Percentiles rank a stretch among this genome's conserved stretches.
Conservation (phyloP, 2,113 vertebrate genomes). For the human (Homo sapiens) region DNA sequence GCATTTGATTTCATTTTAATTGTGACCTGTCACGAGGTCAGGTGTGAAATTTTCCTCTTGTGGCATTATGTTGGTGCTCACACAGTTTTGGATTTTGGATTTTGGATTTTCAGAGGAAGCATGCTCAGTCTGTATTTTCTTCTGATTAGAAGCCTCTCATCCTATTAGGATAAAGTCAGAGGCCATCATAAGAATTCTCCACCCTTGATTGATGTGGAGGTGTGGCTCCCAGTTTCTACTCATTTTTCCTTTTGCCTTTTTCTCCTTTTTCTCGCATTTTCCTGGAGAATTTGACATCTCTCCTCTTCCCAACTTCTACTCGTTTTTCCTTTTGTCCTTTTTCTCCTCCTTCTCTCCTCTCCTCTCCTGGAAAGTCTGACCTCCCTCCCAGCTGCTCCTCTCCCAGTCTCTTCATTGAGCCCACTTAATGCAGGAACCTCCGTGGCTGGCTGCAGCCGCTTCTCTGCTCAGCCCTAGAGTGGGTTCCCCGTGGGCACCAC, state of each 20-base stretch:
- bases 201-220: not conserved
- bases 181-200: fast-evolving
- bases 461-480: too few relatives aligned
- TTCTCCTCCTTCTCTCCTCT: not conserved
- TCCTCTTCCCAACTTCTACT: too few relatives aligned
- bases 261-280: not conserved
- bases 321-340: not conserved
- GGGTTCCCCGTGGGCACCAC: too few relatives aligned
- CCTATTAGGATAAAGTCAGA: not conserved
- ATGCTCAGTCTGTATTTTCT: not conserved
- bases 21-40: not conserved
- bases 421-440: not conserved
- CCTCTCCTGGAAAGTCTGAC: not conserved
- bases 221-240: not conserved
- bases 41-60: not conserved
- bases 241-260: not conserved
- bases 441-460: too few relatives aligned
- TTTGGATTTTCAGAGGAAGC: not conserved
- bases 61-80: not conserved
- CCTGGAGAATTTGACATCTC: not conserved
- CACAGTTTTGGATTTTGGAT: not conserved
- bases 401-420: too few relatives aligned
- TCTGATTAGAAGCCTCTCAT: too few relatives aligned
- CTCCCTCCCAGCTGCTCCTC: not conserved
- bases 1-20: not conserved